Conservation (phyloP, 2,888 invertebrate genomes). For the Perizoma flavofasciatum region DNA sequence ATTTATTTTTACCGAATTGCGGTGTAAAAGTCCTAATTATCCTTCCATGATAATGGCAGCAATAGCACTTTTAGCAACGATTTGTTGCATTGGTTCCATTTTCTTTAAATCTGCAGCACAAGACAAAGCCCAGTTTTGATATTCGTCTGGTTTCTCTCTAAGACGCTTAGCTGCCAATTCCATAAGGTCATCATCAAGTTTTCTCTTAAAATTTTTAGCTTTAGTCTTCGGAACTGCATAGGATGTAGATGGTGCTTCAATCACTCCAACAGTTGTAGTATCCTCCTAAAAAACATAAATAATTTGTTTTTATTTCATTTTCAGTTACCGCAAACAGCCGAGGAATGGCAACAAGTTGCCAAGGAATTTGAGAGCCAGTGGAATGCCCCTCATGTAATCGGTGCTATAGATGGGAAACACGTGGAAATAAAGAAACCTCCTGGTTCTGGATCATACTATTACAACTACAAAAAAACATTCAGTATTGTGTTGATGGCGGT, state of each 20-base stretch:
- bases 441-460: conserved; percentile 26
- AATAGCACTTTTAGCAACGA: conserved; percentile 70
- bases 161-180: conserved; percentile 4
- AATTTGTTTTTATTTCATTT: conserved; percentile 3
- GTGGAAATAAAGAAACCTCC: conserved; percentile 29
- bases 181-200: conserved; percentile 5
- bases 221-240: conserved; percentile 1
- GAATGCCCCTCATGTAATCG: no score
- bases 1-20: conserved; percentile 55
- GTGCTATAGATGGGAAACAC: conserved; percentile 28
- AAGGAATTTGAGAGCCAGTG: conserved; percentile 28
- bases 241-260: conserved; percentile 1
- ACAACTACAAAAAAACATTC: conserved; percentile 33
- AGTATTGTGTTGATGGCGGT: conserved; percentile 31
- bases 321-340: conserved; percentile 10
- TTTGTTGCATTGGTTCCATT: conserved; percentile 68
- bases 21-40: conserved; percentile 67
- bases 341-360: conserved; percentile 29
- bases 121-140: conserved; percentile 60
- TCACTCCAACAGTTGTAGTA: conserved; percentile 4
- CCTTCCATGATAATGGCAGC: conserved; percentile 72
- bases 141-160: conserved; percentile 27
- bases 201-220: conserved; percentile 1
- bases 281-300: conserved; percentile 3
- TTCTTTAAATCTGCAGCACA: conserved; percentile 69